Evolutionary conservation across 1,140 invertebrate species (phyloP).

Genomic region (Leptestheria dahalacensis): DNA sequence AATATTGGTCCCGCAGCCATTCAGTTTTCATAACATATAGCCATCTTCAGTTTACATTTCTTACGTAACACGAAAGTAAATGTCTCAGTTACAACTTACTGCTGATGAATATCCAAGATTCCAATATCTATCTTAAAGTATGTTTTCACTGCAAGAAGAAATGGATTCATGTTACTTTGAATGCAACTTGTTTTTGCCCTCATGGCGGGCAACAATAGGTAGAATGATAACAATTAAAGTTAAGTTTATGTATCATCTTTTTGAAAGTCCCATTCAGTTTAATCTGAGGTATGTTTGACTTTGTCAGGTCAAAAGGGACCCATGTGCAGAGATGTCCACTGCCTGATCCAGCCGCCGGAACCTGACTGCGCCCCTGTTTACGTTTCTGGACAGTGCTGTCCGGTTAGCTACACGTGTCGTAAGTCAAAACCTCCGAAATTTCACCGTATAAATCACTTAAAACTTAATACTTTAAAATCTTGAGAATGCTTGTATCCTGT

Average conservation of each 20-base stretch:
- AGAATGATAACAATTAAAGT: background rate
- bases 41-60: background rate
- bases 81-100: background rate
- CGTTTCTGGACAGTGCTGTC: constrained; percentile 1
- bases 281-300: background rate
- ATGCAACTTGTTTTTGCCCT: no score
- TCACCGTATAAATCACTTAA: no score
- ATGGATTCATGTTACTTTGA: no score
- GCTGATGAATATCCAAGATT: no score
- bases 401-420: constrained; percentile 3
- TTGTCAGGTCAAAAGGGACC: background rate
- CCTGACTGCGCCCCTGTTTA: constrained; percentile 13
- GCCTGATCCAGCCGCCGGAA: background rate
- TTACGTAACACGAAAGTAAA: background rate
- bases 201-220: no score
- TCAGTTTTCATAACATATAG: background rate
- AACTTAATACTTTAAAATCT: no score
- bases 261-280: background rate
- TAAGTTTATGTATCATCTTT: background rate
- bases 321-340: constrained; percentile 6
- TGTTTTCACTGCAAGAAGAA: no score
- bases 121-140: no score
- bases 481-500: no score
- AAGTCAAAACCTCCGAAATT: background rate
- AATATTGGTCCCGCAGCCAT: no score